Evolutionary conservation across 2,797 vertebrate species (phyloP).

Genomic region (Lerista edwardsae): DNA sequence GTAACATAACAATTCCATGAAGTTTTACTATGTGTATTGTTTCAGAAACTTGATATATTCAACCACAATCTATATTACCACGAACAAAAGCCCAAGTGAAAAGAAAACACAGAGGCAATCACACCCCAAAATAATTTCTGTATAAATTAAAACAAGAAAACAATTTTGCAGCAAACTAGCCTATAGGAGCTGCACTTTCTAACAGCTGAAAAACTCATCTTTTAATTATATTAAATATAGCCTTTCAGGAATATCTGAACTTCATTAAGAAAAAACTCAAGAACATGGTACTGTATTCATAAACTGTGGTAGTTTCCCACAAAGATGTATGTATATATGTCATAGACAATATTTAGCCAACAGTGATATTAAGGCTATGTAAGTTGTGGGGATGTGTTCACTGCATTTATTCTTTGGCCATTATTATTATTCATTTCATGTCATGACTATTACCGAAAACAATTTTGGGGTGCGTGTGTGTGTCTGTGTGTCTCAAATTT

Average conservation of each 20-base stretch:
- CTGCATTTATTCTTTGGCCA: too few species aligned
- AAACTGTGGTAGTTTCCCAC: constrained; percentile 42
- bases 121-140: constrained; percentile 56
- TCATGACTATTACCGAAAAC: too few species aligned
- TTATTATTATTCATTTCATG: too few species aligned
- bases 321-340: constrained; percentile 33
- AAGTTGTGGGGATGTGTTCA: too few species aligned
- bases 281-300: constrained; percentile 35
- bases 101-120: constrained; percentile 48
- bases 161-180: constrained; percentile 61
- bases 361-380: too few species aligned
- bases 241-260: constrained; percentile 65
- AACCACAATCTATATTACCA: constrained; percentile 75
- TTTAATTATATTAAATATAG: constrained; percentile 55
- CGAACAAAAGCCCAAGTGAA: constrained; percentile 66
- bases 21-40: constrained; percentile 79
- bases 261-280: constrained; percentile 35
- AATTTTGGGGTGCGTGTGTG: too few species aligned
- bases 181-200: constrained; percentile 58
- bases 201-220: constrained; percentile 60
- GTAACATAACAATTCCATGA: constrained; percentile 80
- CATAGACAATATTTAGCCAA: constrained; percentile 32
- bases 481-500: too few species aligned
- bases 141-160: constrained; percentile 58
- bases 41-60: constrained; percentile 78